Evolutionary conservation across 2,113 vertebrate species (phyloP), one percentile per base, ranked within the genome.

Genomic region (Chamaetylas fuelleborni): DNA sequence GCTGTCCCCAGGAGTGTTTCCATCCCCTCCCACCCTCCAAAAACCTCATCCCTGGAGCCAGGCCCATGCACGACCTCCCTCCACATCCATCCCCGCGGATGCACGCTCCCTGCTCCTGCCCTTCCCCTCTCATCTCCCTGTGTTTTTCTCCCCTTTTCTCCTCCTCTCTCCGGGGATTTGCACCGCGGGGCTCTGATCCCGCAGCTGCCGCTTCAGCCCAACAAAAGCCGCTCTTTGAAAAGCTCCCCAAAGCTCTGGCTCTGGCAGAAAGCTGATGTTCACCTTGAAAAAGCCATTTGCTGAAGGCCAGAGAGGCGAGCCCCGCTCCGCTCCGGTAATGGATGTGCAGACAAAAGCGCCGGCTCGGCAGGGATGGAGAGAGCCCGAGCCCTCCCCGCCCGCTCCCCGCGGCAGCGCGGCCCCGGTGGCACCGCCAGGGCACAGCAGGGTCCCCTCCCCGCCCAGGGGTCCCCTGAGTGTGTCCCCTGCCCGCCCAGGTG

Each of bases 251-350:
- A 90, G 89, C 91, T 58, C 19, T 3, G 2, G 76, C 87, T 36
- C 69, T 18, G 87, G 83, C 90, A 24, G 51, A 62, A 66, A 78
- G 83, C 86, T 67, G 96, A 7, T 20, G 73, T 64, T 87, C 92
- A 91, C 96, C 96, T 94, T 91, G 96, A 71, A 71, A 91, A 91
- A 74, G 40, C 81, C 84, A 67, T 89, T 89, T 85, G 90, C 93
- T 73, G 87, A 87, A 92, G 93, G 93, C 92, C 87, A 43, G 73
- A 54, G 93, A 42, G 19, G 36, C 60, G 15, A 38, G n/a, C 60
- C 64, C 62, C 5, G 71, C 89, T 45, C 25, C 5, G 60, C n/a
- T 91, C 84, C 51, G 0, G 25, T 94, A 84, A 92, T 89, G 90
- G 93, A 86, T 93, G 71, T 14, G 57, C 65, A 54, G 69, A 92